A percentile compares a stretch with the other conserved stretches of the same genome.
Conservation (phyloP, 2,113 vertebrate genomes). For the Euleptes europaea region DNA sequence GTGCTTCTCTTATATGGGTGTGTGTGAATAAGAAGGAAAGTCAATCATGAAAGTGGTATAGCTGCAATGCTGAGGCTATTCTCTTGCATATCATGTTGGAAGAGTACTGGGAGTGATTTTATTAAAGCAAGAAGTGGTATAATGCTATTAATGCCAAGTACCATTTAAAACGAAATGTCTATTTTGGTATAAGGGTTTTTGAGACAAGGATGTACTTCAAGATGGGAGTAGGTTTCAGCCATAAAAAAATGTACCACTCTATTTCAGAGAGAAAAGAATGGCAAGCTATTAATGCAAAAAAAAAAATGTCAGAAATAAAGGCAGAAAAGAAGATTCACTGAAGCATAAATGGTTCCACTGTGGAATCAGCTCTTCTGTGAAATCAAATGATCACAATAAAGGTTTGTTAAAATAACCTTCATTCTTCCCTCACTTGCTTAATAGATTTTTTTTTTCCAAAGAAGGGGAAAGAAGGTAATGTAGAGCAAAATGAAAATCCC, state of each 20-base stretch:
- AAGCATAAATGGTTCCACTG: conserved; percentile 28
- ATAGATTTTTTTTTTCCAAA: neutral
- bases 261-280: conserved; percentile 46
- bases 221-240: conserved; percentile 32
- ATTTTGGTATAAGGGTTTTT: conserved; percentile 33
- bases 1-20: neutral
- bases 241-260: conserved; percentile 23
- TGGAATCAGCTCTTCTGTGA: conserved; percentile 25
- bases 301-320: conserved; percentile 10
- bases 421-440: neutral
- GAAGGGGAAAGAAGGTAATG: conserved; percentile 8
- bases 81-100: conserved; percentile 39
- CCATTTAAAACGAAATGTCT: conserved; percentile 41
- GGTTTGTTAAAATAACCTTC: conserved; percentile 24
- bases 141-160: conserved; percentile 42
- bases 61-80: conserved; percentile 18
- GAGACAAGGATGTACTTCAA: neutral
- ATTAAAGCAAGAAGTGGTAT: conserved; percentile 29
- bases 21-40: neutral
- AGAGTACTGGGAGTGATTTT: conserved; percentile 16
- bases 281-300: conserved; percentile 39
- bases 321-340: conserved; percentile 6
- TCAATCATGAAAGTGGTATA: conserved; percentile 34
- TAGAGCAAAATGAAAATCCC: conserved; percentile 13
- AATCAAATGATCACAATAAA: conserved; percentile 43